Evolutionary conservation across 1,140 invertebrate species (phyloP), one percentile per base, ranked within the genome.

Genomic region (Cephus cinctus): DNA sequence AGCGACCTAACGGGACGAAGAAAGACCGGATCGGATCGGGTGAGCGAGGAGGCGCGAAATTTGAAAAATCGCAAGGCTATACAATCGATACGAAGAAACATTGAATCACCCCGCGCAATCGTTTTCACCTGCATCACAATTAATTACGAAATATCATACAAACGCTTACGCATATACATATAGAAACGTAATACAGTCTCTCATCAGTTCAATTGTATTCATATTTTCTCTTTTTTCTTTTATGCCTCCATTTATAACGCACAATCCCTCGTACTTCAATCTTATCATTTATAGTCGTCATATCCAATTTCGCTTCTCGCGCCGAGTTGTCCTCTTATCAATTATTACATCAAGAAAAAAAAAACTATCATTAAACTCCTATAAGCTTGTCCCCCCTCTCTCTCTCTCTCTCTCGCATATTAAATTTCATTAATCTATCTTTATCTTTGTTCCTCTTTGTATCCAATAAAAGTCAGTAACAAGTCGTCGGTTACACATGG

Each of bases 111-210:
- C 39, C 14, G 39, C 11, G n/a, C n/a, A n/a, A n/a, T n/a, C n/a
- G n/a, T n/a, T n/a, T n/a, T n/a, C n/a, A n/a, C n/a, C n/a, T n/a
- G n/a, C n/a, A n/a, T n/a, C n/a, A n/a, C n/a, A n/a, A n/a, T n/a
- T n/a, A n/a, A n/a, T n/a, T n/a, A n/a, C n/a, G n/a, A n/a, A 54
- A 50, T 63, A 59, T 49, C 46, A 56, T 57, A 56, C 48, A 57
- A 61, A 62, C 41, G 47, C 19, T 58, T 43, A 56, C 41, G 47
- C 43, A 57, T 47, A 16, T 2, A 3, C 45, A 47, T 40, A 54
- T 55, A 50, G 50, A 59, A 54, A 54, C 42, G 42, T 52, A 32
- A 40, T 42, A 56, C 58, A 49, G 40, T 59, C 43, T 54, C 31
- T 52, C 36, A 32, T 56, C 43, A 16, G 46, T 53, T 51, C 43